phyloP scores from a whole-genome alignment of 2,797 vertebrate genomes.

The Macrochelys suwanniensis region DNA sequence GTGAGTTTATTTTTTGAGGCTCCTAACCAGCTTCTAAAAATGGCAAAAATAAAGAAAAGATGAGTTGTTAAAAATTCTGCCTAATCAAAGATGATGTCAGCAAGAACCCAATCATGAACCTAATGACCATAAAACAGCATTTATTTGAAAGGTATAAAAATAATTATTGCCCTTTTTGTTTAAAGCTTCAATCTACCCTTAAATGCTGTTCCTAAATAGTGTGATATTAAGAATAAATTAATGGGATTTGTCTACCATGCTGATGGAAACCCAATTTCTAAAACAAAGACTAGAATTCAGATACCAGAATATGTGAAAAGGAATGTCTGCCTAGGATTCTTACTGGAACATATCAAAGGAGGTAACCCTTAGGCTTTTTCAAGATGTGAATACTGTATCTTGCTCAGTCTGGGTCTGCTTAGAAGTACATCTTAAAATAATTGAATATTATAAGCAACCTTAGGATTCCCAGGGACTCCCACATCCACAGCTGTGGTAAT shows the following conservation, averaged over 20 bases:
- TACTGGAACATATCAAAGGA: background rate
- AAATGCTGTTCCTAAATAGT: too few relatives aligned
- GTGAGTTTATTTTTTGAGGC: background rate
- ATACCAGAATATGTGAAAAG: background rate
- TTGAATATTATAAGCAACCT: background rate
- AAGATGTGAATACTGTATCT: background rate
- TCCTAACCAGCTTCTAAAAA: background rate
- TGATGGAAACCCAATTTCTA: background rate
- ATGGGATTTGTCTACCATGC: background rate
- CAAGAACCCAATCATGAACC: background rate
- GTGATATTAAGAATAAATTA: background rate
- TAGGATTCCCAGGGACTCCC: background rate
- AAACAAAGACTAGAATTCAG: background rate
- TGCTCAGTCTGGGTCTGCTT: background rate
- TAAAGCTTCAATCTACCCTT: background rate
- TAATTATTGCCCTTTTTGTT: background rate
- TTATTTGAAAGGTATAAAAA: background rate
- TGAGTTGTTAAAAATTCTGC: background rate
- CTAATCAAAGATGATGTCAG: background rate
- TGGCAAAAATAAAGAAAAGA: background rate
- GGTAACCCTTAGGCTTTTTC: background rate
- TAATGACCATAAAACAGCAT: too few relatives aligned
- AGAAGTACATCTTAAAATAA: background rate
- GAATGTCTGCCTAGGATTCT: background rate
- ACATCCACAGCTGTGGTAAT: background rate